Evolutionary conservation across 2,888 invertebrate species (phyloP).

Genomic region (Nomada goodeniana): DNA sequence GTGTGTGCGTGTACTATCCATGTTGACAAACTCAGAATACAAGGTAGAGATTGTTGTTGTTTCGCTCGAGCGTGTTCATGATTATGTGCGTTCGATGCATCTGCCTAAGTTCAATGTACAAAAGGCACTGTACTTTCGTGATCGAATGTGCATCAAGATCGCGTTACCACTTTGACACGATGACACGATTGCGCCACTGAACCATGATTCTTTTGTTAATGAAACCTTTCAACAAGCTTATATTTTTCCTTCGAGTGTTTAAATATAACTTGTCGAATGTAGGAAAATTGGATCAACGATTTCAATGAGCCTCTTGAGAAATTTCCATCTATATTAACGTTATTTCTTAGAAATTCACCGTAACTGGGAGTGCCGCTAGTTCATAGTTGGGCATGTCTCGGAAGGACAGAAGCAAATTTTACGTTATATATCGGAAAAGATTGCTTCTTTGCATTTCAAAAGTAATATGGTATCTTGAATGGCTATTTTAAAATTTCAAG

Average conservation of each 20-base stretch:
- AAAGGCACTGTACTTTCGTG: slow-evolving; percentile 43
- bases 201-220: slow-evolving; percentile 58
- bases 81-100: slow-evolving; percentile 47
- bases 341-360: slow-evolving; percentile 51
- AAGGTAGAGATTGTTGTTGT: slow-evolving; percentile 49
- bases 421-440: slow-evolving; percentile 38
- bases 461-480: slow-evolving; percentile 33
- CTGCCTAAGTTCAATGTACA: slow-evolving; percentile 44
- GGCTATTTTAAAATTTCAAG: slow-evolving; percentile 28
- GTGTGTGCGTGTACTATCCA: slow-evolving; percentile 37
- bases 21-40: slow-evolving; percentile 42
- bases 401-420: slow-evolving; percentile 43
- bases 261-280: slow-evolving; percentile 14
- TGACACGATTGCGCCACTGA: slow-evolving; percentile 67
- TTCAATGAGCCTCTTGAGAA: slow-evolving; percentile 8
- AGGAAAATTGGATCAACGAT: slow-evolving; percentile 8
- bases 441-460: slow-evolving; percentile 36
- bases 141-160: slow-evolving; percentile 59
- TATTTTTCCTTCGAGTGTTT: slow-evolving; percentile 7
- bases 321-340: slow-evolving; percentile 33
- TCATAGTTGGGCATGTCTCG: slow-evolving; percentile 60
- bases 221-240: slow-evolving; percentile 32
- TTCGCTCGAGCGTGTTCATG: slow-evolving; percentile 25
- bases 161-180: slow-evolving; percentile 73
- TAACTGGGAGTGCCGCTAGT: slow-evolving; percentile 71